Evolutionary conservation across 2,113 vertebrate species (phyloP), one percentile per base, ranked within the genome.

Genomic region (Murina feae): DNA sequence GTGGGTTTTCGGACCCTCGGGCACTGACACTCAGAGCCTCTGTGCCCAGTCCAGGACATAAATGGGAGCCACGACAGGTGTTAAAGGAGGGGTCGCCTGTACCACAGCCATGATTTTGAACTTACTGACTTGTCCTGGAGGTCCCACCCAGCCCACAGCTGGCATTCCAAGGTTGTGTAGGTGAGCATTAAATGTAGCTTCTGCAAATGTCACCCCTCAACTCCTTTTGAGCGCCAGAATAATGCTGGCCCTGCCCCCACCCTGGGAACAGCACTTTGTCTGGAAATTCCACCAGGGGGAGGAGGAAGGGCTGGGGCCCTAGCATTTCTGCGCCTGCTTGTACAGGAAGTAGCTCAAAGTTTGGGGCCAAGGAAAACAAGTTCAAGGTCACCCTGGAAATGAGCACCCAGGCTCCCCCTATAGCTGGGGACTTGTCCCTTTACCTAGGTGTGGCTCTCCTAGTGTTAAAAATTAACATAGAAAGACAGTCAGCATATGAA

Each of bases 341-440:
- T 90, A 97, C 95, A 96, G 97, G 96, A 97, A 97, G 90, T 53
- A 90, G 93, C 92, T 16, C 13, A 93, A 95, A 86, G 78, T 96
- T 82, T 95, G 88, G 95, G 92, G 96, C 93, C 96, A 97, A 97
- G 87, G 82, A 94, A 97, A 97, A 97, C 95, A 97, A 96, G 88
- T 69, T 95, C 86, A 96, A 78, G 93, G 85, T 76, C 95, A 94
- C 74, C 81, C 91, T 96, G 92, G 89, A 94, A 89, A 93, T 84
- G 76, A 44, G 71, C 60, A 58, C 58, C 78, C 76, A 76, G 60
- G 13, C 49, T 75, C 72, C 37, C 81, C 30, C 10, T 1, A 0
- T 12, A 37, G 65, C 20, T 21, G 63, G 51, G 89, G 35, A n/a
- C 49, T 76, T 9, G 28, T 37, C 66, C 42, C 44, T 80, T 18